Evolutionary conservation across 2,113 vertebrate species (phyloP).

Genomic region (Pongo pygmaeus): DNA sequence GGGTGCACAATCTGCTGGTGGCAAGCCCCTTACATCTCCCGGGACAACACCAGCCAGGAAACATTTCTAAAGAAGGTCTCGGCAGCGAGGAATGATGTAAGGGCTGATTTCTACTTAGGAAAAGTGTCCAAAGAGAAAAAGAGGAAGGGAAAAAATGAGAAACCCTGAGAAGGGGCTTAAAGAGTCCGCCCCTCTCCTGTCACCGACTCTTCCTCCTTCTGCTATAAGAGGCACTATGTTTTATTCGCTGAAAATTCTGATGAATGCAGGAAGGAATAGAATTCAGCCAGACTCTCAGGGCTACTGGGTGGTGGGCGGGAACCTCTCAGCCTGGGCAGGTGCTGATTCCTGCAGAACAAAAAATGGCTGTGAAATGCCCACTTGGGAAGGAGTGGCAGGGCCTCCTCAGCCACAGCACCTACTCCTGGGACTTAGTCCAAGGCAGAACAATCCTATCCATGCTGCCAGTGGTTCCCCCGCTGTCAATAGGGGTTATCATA

Average conservation of each 20-base stretch:
- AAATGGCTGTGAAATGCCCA: slow-evolving; percentile 35
- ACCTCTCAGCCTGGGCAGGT: background rate
- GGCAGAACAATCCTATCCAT: background rate
- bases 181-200: background rate
- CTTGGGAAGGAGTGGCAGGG: background rate
- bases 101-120: background rate
- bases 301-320: background rate
- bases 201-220: background rate
- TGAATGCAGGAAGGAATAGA: background rate
- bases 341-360: background rate
- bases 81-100: rapidly evolving
- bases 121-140: background rate
- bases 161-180: background rate
- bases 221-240: background rate
- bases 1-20: too few relatives aligned
- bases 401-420: background rate
- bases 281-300: background rate
- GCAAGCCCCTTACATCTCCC: background rate
- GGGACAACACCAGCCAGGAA: background rate
- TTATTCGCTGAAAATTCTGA: background rate
- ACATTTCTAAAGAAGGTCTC: background rate
- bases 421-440: background rate
- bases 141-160: background rate
- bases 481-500: slow-evolving; percentile 49
- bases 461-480: slow-evolving; percentile 24